Evolutionary conservation across 1,140 invertebrate species (phyloP), one percentile per base, ranked within the genome.

Genomic region (Drosophila bipectinata): DNA sequence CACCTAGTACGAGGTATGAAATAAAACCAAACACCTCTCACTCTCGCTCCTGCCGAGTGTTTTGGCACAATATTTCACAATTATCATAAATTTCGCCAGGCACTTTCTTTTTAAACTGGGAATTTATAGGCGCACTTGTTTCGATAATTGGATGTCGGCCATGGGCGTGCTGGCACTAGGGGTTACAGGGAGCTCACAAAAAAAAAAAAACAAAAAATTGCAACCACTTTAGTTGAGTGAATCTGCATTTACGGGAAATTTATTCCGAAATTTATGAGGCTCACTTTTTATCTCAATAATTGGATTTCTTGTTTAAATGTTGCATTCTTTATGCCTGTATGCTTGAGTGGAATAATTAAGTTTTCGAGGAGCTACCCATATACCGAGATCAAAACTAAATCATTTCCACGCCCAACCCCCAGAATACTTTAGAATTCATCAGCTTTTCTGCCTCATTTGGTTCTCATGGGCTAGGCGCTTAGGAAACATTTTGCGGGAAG

Each of bases 21-120:
- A 14, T 1, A 8, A 45, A 30, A 45, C 7, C 30, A 21, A 6
- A 34, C 7, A 14, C n/a, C 0, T 12, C 8, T 18, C 18, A 14
- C 30, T 21, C n/a, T 21, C 9, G 1, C 15, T 8, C 44, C 15
- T 6, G 26, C 14, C 10, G n/a, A 30, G n/a, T 7, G 15, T 37
- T 58, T 14, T 21, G 44, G 55, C 30, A 39, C 53, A 47, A 68
- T 68, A 68, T 66, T 68, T 68, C 48, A 68, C 48, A 64, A 66
- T 68, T 68, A 66, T 68, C 64, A 68, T 67, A 64, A 67, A 67
- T 67, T 67, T 45, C 58, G 24, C 12, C 14, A 9, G 28, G 60
- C 21, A 56, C 39, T 62, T 55, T 32, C 2, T 12, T 52, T 51
- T 44, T 52, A 26, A 54, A 60, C 57, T 21, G 15, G 9, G 14